Evolutionary conservation across 2,113 vertebrate genomes (phyloP).

Genomic region (Cyprinodon variegatus): DNA sequence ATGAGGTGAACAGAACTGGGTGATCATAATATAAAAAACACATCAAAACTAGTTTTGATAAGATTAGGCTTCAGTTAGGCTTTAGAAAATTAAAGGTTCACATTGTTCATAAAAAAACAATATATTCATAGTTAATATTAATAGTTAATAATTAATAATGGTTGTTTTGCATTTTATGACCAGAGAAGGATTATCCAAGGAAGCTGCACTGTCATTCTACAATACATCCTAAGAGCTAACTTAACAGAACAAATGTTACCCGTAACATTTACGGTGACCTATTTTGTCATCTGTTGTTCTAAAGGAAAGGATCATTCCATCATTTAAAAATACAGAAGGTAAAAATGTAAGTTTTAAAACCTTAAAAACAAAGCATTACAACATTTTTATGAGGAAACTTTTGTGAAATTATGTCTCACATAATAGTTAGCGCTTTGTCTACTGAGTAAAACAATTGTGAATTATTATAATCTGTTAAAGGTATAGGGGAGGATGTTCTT

Average conservation of each 20-base stretch:
- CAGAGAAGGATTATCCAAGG: too few relatives aligned
- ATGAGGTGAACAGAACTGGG: neutral
- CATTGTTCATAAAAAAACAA: too few relatives aligned
- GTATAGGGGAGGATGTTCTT: too few relatives aligned
- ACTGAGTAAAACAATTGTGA: neutral
- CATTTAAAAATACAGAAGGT: too few relatives aligned
- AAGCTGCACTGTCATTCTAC: neutral
- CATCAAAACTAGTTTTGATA: neutral
- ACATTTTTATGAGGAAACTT: neutral
- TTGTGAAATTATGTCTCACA: neutral
- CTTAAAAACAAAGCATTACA: too few relatives aligned
- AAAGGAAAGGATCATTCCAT: neutral
- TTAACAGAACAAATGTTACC: neutral
- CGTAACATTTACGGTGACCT: neutral
- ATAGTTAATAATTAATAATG: too few relatives aligned
- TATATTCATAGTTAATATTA: too few relatives aligned
- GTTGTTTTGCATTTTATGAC: neutral
- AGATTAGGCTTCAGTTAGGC: neutral
- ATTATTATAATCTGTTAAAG: neutral
- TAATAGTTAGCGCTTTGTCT: too few relatives aligned
- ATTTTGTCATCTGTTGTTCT: neutral
- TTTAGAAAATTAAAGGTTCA: neutral
- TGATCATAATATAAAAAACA: neutral
- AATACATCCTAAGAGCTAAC: neutral
- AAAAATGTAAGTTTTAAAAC: too few relatives aligned